Base-by-base conservation (phyloP, 1,140 invertebrate species). In the Drosophila busckii region DNA sequence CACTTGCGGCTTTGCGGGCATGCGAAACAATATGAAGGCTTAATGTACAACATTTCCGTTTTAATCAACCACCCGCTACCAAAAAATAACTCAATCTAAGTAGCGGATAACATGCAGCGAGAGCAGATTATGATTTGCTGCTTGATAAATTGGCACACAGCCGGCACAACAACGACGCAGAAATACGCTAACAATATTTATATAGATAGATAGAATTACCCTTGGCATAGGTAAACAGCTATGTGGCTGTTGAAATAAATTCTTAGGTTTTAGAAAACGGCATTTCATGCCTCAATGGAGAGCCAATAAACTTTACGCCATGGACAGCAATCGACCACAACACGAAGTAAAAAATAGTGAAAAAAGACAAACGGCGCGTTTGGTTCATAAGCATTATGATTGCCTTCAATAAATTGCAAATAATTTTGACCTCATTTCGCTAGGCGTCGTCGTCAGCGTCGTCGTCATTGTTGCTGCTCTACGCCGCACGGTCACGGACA, bases 391-490 rank as follows among this genome's bases (percentile, higher is more conserved):
- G 68, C 73, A 80, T 73, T 78, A 59, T 82, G 75, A 80, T 73
- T 80, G 75, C 75, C 69, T 82, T 82, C 76, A 82, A 82, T 82
- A 82, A 82, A 82, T 82, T 82, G 75, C 75, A 82, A 82, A 82
- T 80, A 80, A 80, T 80, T 82, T 82, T 76, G 75, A 82, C 75
- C 75, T 82, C 76, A 82, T 82, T 82, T 82, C 64, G 75, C 20
- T 50, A 55, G 71, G 71, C 73, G 56, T 60, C 56, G 55, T 58
- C 45, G 35, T 58, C 26, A 35, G 49, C 20, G 54, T 26, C 31
- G 32, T 20, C 15, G 34, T 37, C 17, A 22, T 38, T 16, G 25
- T 50, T 52, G 35, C 25, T 29, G 41, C 48, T 49, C 46, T n/a
- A n/a, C 38, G 67, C 73, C 68, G 67, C 73, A 80, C 75, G 75